Percentiles rank a stretch among this genome's conserved stretches.
Conservation (phyloP, 2,888 invertebrate species). For the Kuschelorhynchus macadamiae region DNA sequence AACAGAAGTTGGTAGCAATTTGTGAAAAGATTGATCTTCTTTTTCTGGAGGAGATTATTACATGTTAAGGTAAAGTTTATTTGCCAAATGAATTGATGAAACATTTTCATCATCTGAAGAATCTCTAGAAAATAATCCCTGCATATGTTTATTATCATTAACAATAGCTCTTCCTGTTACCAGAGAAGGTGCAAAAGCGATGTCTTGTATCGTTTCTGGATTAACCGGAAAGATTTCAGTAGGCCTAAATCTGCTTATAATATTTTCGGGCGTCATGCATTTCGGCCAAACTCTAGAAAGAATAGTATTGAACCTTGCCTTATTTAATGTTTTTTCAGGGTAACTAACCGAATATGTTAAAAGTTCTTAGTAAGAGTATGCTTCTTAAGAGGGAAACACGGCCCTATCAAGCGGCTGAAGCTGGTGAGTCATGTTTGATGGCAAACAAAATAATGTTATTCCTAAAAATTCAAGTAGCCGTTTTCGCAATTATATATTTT, state of each 20-base stretch:
- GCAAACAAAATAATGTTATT: slow-evolving; percentile 10
- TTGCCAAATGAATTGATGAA: slow-evolving; percentile 1
- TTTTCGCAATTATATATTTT: slow-evolving; percentile 57
- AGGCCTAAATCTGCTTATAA: slow-evolving; percentile 43
- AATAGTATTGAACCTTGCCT: slow-evolving; percentile 9
- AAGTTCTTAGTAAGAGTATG: slow-evolving; percentile 62
- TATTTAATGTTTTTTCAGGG: slow-evolving; percentile 57
- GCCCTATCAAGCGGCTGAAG: slow-evolving; percentile 55
- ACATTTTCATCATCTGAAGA: slow-evolving; percentile 17
- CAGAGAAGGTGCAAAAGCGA: slow-evolving; percentile 35
- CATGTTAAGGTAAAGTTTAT: not conserved
- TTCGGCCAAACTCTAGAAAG: slow-evolving; percentile 31
- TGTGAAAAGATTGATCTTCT: slow-evolving; percentile 11
- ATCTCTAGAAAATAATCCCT: too few species aligned
- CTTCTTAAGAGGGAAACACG: slow-evolving; percentile 60
- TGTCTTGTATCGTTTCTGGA: too few species aligned
- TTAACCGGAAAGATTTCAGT: slow-evolving; percentile 36
- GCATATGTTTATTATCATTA: not conserved
- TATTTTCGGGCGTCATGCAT: slow-evolving; percentile 44
- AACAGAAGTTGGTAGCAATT: slow-evolving; percentile 29
- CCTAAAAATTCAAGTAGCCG: slow-evolving; percentile 54
- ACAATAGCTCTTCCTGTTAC: slow-evolving; percentile 22
- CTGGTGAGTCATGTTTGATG: slow-evolving; percentile 26
- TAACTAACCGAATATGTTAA: slow-evolving; percentile 57
- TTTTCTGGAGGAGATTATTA: slow-evolving; percentile 2